Evolutionary conservation across 2,113 vertebrate species (phyloP).

Genomic region (Nestor notabilis): DNA sequence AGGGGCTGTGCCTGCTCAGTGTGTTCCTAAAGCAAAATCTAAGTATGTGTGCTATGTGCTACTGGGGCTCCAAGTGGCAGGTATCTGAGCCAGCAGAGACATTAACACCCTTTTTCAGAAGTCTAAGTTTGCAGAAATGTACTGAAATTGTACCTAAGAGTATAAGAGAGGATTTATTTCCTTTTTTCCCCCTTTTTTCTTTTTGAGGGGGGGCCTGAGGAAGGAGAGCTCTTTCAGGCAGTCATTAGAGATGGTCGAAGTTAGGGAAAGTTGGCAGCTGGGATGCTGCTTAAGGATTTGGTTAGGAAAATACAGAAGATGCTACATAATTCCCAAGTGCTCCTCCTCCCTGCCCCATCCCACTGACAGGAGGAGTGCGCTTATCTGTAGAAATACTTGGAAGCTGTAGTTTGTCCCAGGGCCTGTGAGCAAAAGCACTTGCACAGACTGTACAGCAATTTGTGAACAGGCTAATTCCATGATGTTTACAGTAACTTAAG

Average conservation of each 20-base stretch:
- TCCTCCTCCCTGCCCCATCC: background rate
- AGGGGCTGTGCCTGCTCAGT: background rate
- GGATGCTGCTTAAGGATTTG: background rate
- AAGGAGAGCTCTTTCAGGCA: background rate
- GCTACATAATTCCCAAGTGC: background rate
- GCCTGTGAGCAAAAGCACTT: background rate
- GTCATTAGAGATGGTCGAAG: background rate
- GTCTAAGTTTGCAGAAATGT: background rate
- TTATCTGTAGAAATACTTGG: background rate
- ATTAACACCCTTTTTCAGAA: background rate
- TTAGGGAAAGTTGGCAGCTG: background rate
- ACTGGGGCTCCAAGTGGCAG: background rate
- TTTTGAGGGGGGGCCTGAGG: background rate
- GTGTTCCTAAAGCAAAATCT: background rate
- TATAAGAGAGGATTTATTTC: background rate
- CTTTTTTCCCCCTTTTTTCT: background rate
- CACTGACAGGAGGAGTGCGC: background rate
- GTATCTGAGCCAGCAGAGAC: background rate
- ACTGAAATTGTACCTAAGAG: background rate
- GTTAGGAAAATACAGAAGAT: background rate
- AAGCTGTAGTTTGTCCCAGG: background rate
- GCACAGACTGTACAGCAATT: background rate
- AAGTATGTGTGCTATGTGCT: accelerated
- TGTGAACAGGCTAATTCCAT: background rate
- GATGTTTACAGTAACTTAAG: background rate